Percentiles rank a stretch among this genome's conserved stretches.
phyloP scores from a whole-genome alignment of 2,888 invertebrate genomes.

The Oasisia sp. region DNA sequence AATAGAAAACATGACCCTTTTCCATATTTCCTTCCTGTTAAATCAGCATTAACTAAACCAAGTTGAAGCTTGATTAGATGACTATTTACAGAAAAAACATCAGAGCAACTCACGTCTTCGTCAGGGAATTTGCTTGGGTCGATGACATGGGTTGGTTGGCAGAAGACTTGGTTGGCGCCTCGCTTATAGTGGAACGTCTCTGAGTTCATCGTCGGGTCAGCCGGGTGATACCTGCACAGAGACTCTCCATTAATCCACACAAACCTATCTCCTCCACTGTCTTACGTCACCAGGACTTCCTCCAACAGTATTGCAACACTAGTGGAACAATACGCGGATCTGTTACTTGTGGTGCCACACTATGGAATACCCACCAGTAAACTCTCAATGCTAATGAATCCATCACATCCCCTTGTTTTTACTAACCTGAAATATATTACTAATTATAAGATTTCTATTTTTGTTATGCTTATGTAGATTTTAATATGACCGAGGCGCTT shows the following conservation, averaged over 20 bases:
- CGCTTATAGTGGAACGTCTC: constrained; percentile 93
- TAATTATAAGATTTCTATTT: too few species aligned
- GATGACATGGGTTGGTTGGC: constrained; percentile 87
- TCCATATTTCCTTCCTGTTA: not conserved
- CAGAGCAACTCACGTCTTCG: constrained; percentile 55
- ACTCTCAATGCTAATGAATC: too few species aligned
- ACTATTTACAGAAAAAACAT: not conserved
- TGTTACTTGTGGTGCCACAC: not conserved
- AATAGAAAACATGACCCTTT: not conserved
- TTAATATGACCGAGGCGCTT: too few species aligned
- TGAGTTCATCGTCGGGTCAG: constrained; percentile 71
- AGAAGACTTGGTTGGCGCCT: constrained; percentile 94
- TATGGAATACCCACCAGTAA: not conserved
- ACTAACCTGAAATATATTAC: too few species aligned
- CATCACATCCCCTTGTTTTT: too few species aligned
- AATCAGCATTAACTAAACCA: not conserved
- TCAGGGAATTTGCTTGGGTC: constrained; percentile 82
- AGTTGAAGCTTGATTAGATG: not conserved
- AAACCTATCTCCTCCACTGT: not conserved
- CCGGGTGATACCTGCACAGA: constrained; percentile 65
- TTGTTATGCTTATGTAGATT: too few species aligned
- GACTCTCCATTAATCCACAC: not conserved
- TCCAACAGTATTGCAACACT: too few species aligned
- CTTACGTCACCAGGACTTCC: not conserved
- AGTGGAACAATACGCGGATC: too few species aligned